Conservation (phyloP, 2,797 vertebrate species). For the Chrosomus eos region DNA sequence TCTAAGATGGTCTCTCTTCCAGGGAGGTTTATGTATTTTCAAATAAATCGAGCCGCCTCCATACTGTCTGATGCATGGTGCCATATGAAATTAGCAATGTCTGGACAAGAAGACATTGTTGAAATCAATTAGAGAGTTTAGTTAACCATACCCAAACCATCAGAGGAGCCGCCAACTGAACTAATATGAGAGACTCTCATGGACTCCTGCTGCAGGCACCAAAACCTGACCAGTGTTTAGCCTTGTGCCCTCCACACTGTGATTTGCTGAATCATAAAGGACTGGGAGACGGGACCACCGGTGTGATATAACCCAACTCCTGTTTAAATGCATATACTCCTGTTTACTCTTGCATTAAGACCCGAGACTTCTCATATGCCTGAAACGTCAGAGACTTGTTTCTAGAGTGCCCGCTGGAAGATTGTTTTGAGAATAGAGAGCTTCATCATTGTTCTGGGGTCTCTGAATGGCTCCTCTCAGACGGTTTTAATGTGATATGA, state of each 20-base stretch:
- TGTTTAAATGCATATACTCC: conserved; percentile 43
- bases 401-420: conserved; percentile 18
- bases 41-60: conserved; percentile 56
- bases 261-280: conserved; percentile 63
- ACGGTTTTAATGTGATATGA: conserved; percentile 18
- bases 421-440: conserved; percentile 17
- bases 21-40: conserved; percentile 28
- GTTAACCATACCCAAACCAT: conserved; percentile 54
- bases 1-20: conserved; percentile 2
- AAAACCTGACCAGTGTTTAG: conserved; percentile 65
- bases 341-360: conserved; percentile 36
- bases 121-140: conserved; percentile 64
- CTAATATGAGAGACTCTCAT: conserved; percentile 47
- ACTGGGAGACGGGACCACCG: conserved; percentile 61
- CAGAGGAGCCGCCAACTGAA: conserved; percentile 56
- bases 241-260: conserved; percentile 59
- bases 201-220: conserved; percentile 58
- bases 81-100: conserved; percentile 62
- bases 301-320: conserved; percentile 50
- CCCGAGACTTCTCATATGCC: not conserved
- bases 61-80: conserved; percentile 57
- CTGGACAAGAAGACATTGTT: conserved; percentile 63
- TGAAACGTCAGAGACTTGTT: conserved; percentile 13
- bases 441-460: conserved; percentile 16
- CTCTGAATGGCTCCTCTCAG: conserved; percentile 16